A percentile compares a stretch with the other conserved stretches of the same genome.
These are phyloP conservation scores for Hesperia comma DNA, from an alignment of 2,888 invertebrate genomes.

Conservation along the genomic window DNA sequence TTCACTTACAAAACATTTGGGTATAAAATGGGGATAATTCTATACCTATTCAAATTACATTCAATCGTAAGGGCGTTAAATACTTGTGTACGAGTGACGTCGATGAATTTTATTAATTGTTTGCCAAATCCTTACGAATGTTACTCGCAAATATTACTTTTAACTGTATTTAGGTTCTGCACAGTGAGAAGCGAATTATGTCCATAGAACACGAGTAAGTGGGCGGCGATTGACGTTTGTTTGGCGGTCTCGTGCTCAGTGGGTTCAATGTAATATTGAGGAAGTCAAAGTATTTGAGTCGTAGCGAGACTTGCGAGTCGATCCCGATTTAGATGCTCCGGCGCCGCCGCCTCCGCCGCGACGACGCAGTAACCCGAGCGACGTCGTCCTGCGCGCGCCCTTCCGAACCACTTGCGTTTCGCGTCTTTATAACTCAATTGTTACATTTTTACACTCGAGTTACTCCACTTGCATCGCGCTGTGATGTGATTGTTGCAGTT, in stretches of 20 bases:
- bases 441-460: conserved; percentile 57
- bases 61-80: background rate
- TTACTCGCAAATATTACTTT: background rate
- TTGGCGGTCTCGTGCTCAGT: conserved; percentile 74
- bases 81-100: no score
- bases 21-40: no score
- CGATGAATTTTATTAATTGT: background rate
- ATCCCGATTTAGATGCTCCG: conserved; percentile 83
- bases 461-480: conserved; percentile 44
- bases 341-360: conserved; percentile 76
- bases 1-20: no score
- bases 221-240: conserved; percentile 80
- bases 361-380: conserved; percentile 81
- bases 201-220: conserved; percentile 57
- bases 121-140: background rate
- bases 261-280: conserved; percentile 85
- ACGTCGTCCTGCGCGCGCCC: conserved; percentile 74
- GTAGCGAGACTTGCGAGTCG: conserved; percentile 81
- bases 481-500: conserved; percentile 37
- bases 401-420: conserved; percentile 59
- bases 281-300: conserved; percentile 84
- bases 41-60: background rate
- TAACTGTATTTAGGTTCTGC: conserved; percentile 33
- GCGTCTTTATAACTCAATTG: conserved; percentile 53
- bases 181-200: conserved; percentile 57